Evolutionary conservation across 2,113 vertebrate species (phyloP), one percentile per base, ranked within the genome.

Genomic region (Nibea albiflora): DNA sequence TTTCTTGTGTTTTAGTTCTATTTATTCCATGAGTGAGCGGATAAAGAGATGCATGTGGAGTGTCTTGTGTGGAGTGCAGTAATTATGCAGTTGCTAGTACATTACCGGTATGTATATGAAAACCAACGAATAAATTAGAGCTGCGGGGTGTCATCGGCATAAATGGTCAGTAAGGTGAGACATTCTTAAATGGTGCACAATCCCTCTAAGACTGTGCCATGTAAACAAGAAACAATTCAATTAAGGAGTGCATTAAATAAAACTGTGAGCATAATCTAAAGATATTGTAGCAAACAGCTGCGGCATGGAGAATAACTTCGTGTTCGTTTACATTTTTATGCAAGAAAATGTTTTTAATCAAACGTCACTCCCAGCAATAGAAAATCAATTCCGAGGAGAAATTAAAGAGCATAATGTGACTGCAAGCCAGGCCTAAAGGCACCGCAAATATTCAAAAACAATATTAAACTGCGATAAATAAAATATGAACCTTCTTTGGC

Each of bases 401-500:
- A 94, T 93, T 91, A 93, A 94, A 92, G 87, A 89, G 83, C 79
- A 85, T 81, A 89, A 89, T 66, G 82, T 84, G 82, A 90, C 92
- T 88, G 84, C 54, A 3, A 90, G 89, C 80, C 85, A 80, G 86
- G 88, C 93, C 88, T 93, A 88, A 90, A 92, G 89, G 90, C 89
- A 93, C 75, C 39, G 79, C 92, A 93, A 94, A 94, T 93, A 94
- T 94, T 90, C 92, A 93, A 90, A 94, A 95, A 92, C 94, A 94
- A 94, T 93, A 94, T 94, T 93, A 92, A 91, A 92, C 87, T 83
- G 88, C 47, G 79, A 94, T 95, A 94, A 94, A 94, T 95, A 93
- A 94, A 94, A 94, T 94, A 95, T 94, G 92, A 95, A 87, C 85
- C 90, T 90, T 93, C 92, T 90, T 90, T 92, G 90, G 90, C 86